A percentile compares a stretch with the other conserved stretches of the same genome.
Evolutionary conservation across 1,140 invertebrate species (phyloP).

Genomic region (Caenorhabditis latens): DNA sequence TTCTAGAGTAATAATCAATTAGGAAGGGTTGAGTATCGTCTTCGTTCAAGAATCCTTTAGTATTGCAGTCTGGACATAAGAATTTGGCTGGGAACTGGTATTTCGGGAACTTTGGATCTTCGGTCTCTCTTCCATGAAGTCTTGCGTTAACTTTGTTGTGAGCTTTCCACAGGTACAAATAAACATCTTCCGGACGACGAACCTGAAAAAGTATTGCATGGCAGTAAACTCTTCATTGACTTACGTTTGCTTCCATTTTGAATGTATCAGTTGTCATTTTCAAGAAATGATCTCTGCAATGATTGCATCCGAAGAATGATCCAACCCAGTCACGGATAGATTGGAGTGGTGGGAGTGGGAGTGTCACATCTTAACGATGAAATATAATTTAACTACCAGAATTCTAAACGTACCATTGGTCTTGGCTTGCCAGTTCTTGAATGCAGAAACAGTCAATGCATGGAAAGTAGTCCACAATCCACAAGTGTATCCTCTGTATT

Average conservation of each 20-base stretch:
- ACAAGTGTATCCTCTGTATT: slow-evolving; percentile 89
- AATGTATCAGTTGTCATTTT: slow-evolving; percentile 68
- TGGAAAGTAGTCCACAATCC: slow-evolving; percentile 94
- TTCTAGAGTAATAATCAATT: slow-evolving; percentile 66
- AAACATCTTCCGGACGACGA: slow-evolving; percentile 64
- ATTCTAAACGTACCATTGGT: slow-evolving; percentile 44
- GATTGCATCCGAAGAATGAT: slow-evolving; percentile 68
- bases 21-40: slow-evolving; percentile 59
- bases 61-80: slow-evolving; percentile 64
- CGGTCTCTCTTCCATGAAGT: slow-evolving; percentile 68
- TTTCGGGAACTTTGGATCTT: slow-evolving; percentile 69
- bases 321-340: slow-evolving; percentile 68
- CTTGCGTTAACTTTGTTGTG: slow-evolving; percentile 69
- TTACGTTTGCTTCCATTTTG: slow-evolving; percentile 67
- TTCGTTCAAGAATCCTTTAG: slow-evolving; percentile 52
- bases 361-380: slow-evolving; percentile 15
- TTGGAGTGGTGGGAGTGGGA: slow-evolving; percentile 62
- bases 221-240: background rate
- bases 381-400: too few relatives aligned
- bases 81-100: slow-evolving; percentile 70
- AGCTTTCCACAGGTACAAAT: slow-evolving; percentile 68
- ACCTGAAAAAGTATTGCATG: slow-evolving; percentile 59
- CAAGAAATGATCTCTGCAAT: slow-evolving; percentile 69
- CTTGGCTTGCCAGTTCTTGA: slow-evolving; percentile 72
- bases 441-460: slow-evolving; percentile 86